Base-by-base conservation (phyloP, 1,140 invertebrate species). In the Vollenhovia emeryi region DNA sequence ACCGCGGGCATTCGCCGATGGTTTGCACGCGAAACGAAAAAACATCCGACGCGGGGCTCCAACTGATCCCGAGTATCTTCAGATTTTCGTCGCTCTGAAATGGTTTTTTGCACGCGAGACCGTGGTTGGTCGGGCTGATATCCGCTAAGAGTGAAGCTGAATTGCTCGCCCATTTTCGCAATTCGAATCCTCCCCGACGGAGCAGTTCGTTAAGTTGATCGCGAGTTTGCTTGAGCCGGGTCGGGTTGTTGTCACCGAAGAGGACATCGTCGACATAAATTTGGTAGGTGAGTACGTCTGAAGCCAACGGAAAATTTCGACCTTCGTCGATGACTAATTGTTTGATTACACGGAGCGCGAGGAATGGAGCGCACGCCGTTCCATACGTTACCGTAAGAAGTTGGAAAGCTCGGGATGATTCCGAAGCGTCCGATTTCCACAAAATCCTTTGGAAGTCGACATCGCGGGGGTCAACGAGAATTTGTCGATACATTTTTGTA, bases 131-230 rank as follows among this genome's bases (percentile, higher is more conserved):
- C 27, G 13, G 3, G n/a, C 8, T 36, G 15, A 68, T 68, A 9
- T 43, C 40, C 40, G 1, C 8, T 2, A 43, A 43, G 9, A 43
- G 33, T 2, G 6, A n/a, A 40, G 21, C 3, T 18, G 15, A n/a
- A n/a, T 68, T 68, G 30, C 62, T 68, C 33, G 64, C 36, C 64
- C 64, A 68, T n/a, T 68, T 40, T 0, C 62, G 62, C 5, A 66
- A 4, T 3, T 36, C 18, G 21, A 68, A 45, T 5, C 18, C 43
- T 2, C 0, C 64, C 3, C 18, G 18, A 2, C 4, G 9, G 5
- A 40, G 15, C 3, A 45, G 33, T 4, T 7, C 2, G 0, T 9
- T 21, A 6, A 66, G 33, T 43, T 45, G 33, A 45, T 13, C 6
- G 2, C 33, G 33, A n/a, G 33, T 13, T 40, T 21, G 13, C 0